A percentile compares a stretch with the other conserved stretches of the same genome.
Evolutionary conservation across 2,888 invertebrate genomes (phyloP).

Genomic region (Drosophila subsilvestris): DNA sequence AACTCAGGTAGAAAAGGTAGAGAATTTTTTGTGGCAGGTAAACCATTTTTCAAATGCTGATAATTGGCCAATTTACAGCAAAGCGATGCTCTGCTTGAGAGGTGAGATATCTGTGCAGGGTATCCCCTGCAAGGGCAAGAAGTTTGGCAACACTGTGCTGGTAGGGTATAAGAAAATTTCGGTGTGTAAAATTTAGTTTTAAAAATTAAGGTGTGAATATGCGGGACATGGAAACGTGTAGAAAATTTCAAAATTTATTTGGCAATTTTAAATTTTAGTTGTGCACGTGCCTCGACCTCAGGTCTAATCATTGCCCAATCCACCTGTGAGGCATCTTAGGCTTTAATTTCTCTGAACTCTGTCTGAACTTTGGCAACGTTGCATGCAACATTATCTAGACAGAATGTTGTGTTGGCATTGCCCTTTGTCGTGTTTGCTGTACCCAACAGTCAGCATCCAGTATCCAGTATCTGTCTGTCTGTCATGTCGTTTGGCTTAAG

Average conservation of each 20-base stretch:
- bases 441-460: slow-evolving; percentile 1
- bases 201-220: too few species aligned
- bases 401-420: slow-evolving; percentile 49
- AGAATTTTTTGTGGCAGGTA: slow-evolving; percentile 62
- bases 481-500: slow-evolving; percentile 50
- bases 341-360: not conserved
- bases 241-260: too few species aligned
- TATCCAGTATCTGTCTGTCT: slow-evolving; percentile 32
- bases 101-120: slow-evolving; percentile 30
- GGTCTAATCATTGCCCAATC: too few species aligned
- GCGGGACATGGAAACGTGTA: too few species aligned
- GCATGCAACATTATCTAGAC: slow-evolving; percentile 16
- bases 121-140: slow-evolving; percentile 35
- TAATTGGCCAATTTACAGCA: slow-evolving; percentile 81
- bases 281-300: too few species aligned
- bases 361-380: slow-evolving; percentile 54
- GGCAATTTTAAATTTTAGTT: too few species aligned
- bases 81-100: slow-evolving; percentile 27
- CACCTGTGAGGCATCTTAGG: not conserved
- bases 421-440: slow-evolving; percentile 42
- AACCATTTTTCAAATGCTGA: slow-evolving; percentile 72
- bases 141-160: slow-evolving; percentile 52
- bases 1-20: slow-evolving; percentile 54
- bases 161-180: not conserved
- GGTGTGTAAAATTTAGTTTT: not conserved